phyloP scores from a whole-genome alignment of 1,140 invertebrate genomes.

The Drosophila ambigua region DNA sequence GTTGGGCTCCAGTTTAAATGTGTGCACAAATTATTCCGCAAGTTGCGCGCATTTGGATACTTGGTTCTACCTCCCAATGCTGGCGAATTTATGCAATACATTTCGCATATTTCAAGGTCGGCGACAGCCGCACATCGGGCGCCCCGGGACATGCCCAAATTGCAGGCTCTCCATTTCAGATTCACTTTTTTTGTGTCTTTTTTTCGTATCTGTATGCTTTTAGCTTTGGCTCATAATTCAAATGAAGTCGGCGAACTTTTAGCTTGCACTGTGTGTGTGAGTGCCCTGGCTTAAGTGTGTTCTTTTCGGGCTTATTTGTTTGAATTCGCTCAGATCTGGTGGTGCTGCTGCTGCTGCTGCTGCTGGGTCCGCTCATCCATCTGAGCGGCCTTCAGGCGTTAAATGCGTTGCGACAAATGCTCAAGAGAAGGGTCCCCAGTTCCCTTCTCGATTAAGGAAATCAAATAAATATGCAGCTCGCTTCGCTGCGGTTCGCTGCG shows the following conservation, averaged over 20 bases:
- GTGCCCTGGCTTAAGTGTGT: constrained; percentile 21
- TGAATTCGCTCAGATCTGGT: constrained; percentile 42
- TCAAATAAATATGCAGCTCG: constrained; percentile 72
- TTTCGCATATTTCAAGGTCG: constrained; percentile 76
- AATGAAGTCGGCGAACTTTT: constrained; percentile 44
- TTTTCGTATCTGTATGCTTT: constrained; percentile 7
- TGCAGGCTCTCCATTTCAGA: constrained; percentile 73
- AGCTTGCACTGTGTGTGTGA: not conserved
- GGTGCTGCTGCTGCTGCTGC: no score
- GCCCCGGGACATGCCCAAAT: constrained; percentile 54
- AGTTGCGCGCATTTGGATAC: constrained; percentile 33
- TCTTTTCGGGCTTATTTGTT: constrained; percentile 52
- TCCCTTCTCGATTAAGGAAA: constrained; percentile 68
- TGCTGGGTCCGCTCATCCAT: constrained; percentile 56
- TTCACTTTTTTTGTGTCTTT: constrained; percentile 63
- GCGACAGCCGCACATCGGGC: constrained; percentile 29
- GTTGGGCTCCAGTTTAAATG: constrained; percentile 71
- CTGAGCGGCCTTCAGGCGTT: constrained; percentile 73
- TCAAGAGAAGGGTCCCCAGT: constrained; percentile 28
- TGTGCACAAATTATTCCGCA: constrained; percentile 58
- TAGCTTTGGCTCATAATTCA: constrained; percentile 60
- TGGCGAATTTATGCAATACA: constrained; percentile 68
- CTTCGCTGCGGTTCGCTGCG: no score
- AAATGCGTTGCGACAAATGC: constrained; percentile 77
- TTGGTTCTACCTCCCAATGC: constrained; percentile 12